Conservation (phyloP, 1,140 invertebrate species). For the Acromyrmex echinatior region DNA sequence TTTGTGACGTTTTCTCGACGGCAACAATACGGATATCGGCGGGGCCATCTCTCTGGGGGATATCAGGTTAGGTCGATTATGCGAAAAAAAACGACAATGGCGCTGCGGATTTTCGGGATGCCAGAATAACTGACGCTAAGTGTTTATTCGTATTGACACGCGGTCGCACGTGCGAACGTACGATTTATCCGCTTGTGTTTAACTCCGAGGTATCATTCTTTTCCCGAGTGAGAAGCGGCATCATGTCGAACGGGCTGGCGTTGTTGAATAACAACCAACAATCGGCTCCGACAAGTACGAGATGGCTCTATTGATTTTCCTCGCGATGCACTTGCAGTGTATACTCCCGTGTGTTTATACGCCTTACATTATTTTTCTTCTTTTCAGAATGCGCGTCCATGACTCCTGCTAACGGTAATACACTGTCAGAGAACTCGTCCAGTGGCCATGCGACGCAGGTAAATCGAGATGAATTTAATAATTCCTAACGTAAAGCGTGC, state of each 20-base stretch:
- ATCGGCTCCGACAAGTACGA: conserved; percentile 66
- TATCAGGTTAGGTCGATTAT: conserved; percentile 63
- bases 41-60: background rate
- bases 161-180: background rate
- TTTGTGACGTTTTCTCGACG: background rate
- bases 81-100: conserved; percentile 59
- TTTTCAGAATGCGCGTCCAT: conserved; percentile 44
- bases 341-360: background rate
- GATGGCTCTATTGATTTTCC: conserved; percentile 57
- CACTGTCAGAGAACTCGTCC: background rate
- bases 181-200: background rate
- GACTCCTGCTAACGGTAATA: conserved; percentile 34
- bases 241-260: conserved; percentile 74
- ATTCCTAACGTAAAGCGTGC: background rate
- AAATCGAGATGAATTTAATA: conserved; percentile 11
- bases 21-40: background rate
- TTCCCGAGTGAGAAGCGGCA: conserved; percentile 14
- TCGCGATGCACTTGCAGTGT: background rate
- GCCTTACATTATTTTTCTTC: background rate
- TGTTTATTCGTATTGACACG: background rate
- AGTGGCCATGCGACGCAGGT: conserved; percentile 18
- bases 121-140: conserved; percentile 58
- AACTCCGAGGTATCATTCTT: no score
- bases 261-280: conserved; percentile 63
- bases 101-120: conserved; percentile 63